A percentile compares a stretch with the other conserved stretches of the same genome.
Evolutionary conservation across 2,797 vertebrate species (phyloP).

Genomic region (Percopsis omiscomaycus): DNA sequence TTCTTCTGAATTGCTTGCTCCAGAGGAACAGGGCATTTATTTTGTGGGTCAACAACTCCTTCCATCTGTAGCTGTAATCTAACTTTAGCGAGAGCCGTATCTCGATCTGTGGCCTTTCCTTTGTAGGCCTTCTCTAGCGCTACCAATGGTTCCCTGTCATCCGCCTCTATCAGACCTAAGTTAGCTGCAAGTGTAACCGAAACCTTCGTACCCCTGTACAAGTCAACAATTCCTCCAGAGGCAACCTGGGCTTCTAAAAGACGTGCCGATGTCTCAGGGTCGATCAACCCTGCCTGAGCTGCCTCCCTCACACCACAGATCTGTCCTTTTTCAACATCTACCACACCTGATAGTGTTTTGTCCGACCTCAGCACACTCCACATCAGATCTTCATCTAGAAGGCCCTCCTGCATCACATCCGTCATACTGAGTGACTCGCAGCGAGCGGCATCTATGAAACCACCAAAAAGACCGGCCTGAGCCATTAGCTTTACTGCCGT

Average conservation of each 20-base stretch:
- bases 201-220: constrained; percentile 86
- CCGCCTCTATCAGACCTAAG: constrained; percentile 83
- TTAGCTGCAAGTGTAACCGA: constrained; percentile 92
- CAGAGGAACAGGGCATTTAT: constrained; percentile 77
- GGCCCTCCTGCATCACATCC: constrained; percentile 85
- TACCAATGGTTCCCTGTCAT: constrained; percentile 77
- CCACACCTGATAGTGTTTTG: constrained; percentile 85
- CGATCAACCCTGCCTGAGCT: constrained; percentile 81
- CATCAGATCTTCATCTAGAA: constrained; percentile 88
- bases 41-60: constrained; percentile 85
- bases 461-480: constrained; percentile 85
- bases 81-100: constrained; percentile 76
- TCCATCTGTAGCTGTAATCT: constrained; percentile 87
- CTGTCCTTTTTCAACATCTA: constrained; percentile 81
- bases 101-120: constrained; percentile 79
- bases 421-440: constrained; percentile 81
- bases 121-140: constrained; percentile 88
- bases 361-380: constrained; percentile 86
- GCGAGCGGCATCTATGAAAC: constrained; percentile 85
- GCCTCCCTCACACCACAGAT: constrained; percentile 84
- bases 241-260: constrained; percentile 91
- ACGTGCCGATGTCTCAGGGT: constrained; percentile 79
- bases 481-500: constrained; percentile 88
- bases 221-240: constrained; percentile 90
- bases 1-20: constrained; percentile 80